Conservation (phyloP, 2,797 vertebrate genomes). For the Petrocephalus schoutedeni region DNA sequence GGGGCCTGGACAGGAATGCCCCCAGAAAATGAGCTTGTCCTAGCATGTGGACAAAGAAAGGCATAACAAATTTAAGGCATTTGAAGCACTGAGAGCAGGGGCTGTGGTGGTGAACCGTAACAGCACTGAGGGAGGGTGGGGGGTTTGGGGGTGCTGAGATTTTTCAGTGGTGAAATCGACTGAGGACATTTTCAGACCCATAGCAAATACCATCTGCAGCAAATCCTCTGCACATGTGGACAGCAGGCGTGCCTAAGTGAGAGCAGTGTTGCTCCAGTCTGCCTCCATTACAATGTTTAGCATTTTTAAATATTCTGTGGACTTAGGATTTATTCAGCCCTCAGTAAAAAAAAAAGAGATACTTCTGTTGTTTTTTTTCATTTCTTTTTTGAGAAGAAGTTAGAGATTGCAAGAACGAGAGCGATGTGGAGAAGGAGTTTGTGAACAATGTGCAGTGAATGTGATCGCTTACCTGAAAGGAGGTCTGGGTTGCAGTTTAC, state of each 20-base stretch:
- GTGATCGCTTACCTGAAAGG: neutral
- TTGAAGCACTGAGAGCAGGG: neutral
- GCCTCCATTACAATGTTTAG: neutral
- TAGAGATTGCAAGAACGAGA: neutral
- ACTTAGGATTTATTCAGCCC: neutral
- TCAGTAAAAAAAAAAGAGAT: neutral
- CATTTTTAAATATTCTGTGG: neutral
- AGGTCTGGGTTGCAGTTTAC: neutral
- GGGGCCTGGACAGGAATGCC: neutral
- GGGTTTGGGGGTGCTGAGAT: neutral
- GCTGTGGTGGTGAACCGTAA: neutral
- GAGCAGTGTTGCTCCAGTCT: neutral
- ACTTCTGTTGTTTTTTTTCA: neutral
- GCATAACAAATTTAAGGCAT: neutral
- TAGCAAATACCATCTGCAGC: neutral
- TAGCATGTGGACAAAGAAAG: neutral
- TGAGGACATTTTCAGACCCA: neutral
- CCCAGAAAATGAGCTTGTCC: neutral
- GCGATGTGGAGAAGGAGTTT: neutral
- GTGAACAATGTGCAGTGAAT: constrained; percentile 11
- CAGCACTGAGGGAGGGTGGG: neutral
- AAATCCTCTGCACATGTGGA: neutral
- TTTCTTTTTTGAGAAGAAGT: neutral
- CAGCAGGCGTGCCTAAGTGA: neutral
- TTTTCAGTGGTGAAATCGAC: neutral